Evolutionary conservation across 1,140 invertebrate species (phyloP), one percentile per base, ranked within the genome.

Genomic region (Lepidurus packardi): DNA sequence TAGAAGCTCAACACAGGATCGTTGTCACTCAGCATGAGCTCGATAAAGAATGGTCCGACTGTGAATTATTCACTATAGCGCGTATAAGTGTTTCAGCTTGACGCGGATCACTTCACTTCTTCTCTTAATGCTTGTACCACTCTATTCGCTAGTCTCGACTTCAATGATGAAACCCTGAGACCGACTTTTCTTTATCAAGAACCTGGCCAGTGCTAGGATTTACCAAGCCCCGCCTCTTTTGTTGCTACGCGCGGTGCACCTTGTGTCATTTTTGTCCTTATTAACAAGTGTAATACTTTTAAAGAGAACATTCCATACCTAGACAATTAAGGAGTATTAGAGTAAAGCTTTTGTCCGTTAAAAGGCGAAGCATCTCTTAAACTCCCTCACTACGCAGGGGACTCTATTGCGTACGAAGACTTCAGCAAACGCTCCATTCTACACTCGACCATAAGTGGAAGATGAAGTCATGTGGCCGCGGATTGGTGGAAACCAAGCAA

Each of bases 1-100:
- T 65, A 65, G 53, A 65, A 65, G 53, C 53, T 65, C 53, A 65
- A 65, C 53, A 65, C 53, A 65, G 53, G 53, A 65, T 65, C 53
- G 53, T 65, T 65, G 53, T 65, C 53, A 65, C 53, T 65, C 53
- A 65, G 53, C 53, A 65, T 65, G 53, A 65, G 53, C 53, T n/a
- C n/a, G 21, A 65, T 65, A 65, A 65, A 13, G 2, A 47, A 7
- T 13, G 53, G 53, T 65, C 53, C 53, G 1, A n/a, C 16, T 13
- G 13, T 65, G 7, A 13, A 65, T 13, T n/a, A 13, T 13, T 65
- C 53, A 65, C 53, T 16, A 7, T 13, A 65, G 53, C 21, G 53
- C 53, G 53, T 65, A 7, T 4, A 16, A 65, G 2, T 34, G 34
- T 34, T 65, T 65, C 5, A 0, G 16, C 0, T 65, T 1, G 13